These are phyloP conservation scores for Anthophora plumipes DNA, from an alignment of 2,888 invertebrate species.

Conservation along the genomic window DNA sequence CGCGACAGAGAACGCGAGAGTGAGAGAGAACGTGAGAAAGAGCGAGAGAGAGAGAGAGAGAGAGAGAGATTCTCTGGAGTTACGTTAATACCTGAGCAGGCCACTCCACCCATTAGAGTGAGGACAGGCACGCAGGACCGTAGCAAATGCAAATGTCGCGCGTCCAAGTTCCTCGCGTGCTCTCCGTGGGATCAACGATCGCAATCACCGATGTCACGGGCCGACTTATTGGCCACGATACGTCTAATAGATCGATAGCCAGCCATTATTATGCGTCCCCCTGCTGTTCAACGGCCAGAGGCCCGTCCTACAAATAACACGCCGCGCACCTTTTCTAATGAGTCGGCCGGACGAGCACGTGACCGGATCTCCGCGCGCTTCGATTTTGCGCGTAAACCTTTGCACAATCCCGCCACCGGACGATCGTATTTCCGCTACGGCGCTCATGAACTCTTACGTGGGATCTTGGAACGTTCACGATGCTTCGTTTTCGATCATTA, in stretches of 20 bases:
- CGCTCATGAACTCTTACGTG: too few species aligned
- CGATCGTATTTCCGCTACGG: constrained; percentile 27
- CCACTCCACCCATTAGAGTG: constrained; percentile 39
- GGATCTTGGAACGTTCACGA: too few species aligned
- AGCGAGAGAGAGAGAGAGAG: too few species aligned
- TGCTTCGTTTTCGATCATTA: too few species aligned
- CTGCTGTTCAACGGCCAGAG: constrained; percentile 36
- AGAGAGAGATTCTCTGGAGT: not conserved
- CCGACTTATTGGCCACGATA: constrained; percentile 70
- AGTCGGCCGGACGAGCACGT: constrained; percentile 67
- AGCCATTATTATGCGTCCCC: constrained; percentile 65
- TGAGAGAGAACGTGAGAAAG: too few species aligned
- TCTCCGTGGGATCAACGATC: constrained; percentile 64
- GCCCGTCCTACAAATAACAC: constrained; percentile 70
- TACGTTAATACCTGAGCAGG: constrained; percentile 15
- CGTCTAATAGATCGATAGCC: constrained; percentile 73
- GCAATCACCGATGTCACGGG: constrained; percentile 76
- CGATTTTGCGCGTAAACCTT: constrained; percentile 47
- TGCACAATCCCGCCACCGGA: too few species aligned
- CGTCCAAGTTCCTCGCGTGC: constrained; percentile 36
- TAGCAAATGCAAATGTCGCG: constrained; percentile 70
- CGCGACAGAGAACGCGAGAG: too few species aligned
- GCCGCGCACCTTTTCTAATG: constrained; percentile 64
- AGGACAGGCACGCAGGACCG: constrained; percentile 51
- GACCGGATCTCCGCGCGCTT: constrained; percentile 70